Conservation (phyloP, 2,113 vertebrate genomes). For the Lampris megalopsis region DNA sequence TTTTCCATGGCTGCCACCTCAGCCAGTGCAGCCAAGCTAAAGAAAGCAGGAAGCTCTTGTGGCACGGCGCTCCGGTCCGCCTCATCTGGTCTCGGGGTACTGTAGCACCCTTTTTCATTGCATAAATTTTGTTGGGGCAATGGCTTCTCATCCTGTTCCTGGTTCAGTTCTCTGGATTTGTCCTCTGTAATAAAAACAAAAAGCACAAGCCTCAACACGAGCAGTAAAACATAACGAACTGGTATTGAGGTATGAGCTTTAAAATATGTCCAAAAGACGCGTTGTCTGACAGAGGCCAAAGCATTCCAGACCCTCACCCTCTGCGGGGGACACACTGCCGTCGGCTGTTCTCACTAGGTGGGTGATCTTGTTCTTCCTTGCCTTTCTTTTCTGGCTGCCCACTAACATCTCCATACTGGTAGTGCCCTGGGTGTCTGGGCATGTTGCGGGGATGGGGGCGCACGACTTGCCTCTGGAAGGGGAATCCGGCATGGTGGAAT, state of each 20-base stretch:
- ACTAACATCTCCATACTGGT: constrained; percentile 90
- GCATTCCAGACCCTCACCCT: constrained; percentile 72
- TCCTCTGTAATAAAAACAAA: constrained; percentile 83
- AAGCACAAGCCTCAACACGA: background rate
- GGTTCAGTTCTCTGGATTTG: constrained; percentile 87
- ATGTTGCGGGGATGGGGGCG: constrained; percentile 78
- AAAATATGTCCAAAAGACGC: background rate
- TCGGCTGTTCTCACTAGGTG: constrained; percentile 95
- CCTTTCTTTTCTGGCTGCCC: constrained; percentile 99
- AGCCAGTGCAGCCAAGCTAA: constrained; percentile 97
- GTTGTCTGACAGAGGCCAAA: background rate
- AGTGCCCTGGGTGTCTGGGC: constrained; percentile 84
- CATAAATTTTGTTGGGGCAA: constrained; percentile 86
- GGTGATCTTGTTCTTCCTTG: constrained; percentile 97
- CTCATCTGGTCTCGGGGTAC: constrained; percentile 77
- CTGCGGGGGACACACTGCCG: constrained; percentile 91
- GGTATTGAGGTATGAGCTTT: no score
- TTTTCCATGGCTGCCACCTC: constrained; percentile 99
- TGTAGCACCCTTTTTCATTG: constrained; percentile 84
- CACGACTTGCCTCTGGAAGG: constrained; percentile 84
- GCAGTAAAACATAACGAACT: background rate
- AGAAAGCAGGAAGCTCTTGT: constrained; percentile 88
- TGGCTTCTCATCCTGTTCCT: constrained; percentile 87
- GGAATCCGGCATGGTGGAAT: constrained; percentile 82
- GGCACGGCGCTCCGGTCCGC: constrained; percentile 85